These are phyloP conservation scores for Scolanthus callimorphus DNA, from an alignment of 92 coral and sea anemone species.

Conservation along the genomic window DNA sequence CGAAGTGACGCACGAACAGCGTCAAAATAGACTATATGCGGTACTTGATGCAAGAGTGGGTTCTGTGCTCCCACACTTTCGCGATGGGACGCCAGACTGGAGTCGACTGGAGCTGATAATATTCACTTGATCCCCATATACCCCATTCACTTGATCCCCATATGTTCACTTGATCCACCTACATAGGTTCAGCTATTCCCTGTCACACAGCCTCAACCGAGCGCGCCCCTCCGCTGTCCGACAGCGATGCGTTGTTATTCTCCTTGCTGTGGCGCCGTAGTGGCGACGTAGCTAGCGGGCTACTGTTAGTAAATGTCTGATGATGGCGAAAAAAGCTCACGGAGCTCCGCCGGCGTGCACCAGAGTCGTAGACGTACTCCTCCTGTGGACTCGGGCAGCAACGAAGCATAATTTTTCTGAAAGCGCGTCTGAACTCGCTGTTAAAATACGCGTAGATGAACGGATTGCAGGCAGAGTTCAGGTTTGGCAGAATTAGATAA, in stretches of 20 bases:
- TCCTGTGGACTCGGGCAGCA: slow-evolving; percentile 6
- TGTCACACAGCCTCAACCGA: too few relatives aligned
- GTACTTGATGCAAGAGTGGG: too few relatives aligned
- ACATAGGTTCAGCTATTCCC: too few relatives aligned
- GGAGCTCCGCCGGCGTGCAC: slow-evolving; percentile 45
- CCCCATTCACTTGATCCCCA: too few relatives aligned
- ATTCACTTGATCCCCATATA: too few relatives aligned
- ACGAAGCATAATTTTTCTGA: slow-evolving; percentile 65
- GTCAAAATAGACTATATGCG: too few relatives aligned
- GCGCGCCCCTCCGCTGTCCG: too few relatives aligned
- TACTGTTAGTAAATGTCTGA: neutral
- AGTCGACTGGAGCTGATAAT: too few relatives aligned
- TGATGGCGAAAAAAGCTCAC: slow-evolving; percentile 24
- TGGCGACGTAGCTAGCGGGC: neutral
- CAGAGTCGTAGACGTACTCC: slow-evolving; percentile 6
- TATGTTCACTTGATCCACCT: too few relatives aligned
- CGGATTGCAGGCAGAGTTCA: slow-evolving; percentile 93
- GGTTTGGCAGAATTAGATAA: slow-evolving; percentile 62
- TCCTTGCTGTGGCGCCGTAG: neutral
- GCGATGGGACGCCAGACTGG: too few relatives aligned
- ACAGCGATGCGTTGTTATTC: neutral
- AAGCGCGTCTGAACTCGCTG: slow-evolving; percentile 80
- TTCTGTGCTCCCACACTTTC: too few relatives aligned
- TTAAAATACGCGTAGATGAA: slow-evolving; percentile 95
- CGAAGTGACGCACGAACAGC: too few relatives aligned